Base-by-base conservation (phyloP, 2,797 vertebrate species). In the Pempheris klunzingeri region DNA sequence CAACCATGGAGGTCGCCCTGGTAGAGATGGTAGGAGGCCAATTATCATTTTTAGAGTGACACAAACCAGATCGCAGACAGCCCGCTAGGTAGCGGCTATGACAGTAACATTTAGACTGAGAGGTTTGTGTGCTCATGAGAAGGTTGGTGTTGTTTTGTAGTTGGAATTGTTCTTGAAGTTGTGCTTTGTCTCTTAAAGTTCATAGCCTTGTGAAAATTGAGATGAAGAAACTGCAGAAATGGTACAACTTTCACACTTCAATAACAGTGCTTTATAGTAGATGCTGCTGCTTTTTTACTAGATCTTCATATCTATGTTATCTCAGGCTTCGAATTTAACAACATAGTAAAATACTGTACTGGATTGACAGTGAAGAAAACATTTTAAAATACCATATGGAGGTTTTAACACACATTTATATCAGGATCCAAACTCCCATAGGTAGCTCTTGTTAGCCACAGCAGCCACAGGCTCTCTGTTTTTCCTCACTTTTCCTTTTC, bases 401-500 rank as follows among this genome's bases (percentile, higher is more conserved):
- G 39, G 26, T 34, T 71, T 68, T 13, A 38, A 57, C 14, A 38
- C 17, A 57, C 14, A 71, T 61, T 67, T 47, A 30, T 28, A 50
- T 44, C 18, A 36, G 39, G 39, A 78, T 53, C 54, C 69, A 47
- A 63, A 46, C 63, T 32, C 8, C 36, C 70, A 9, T 32, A 55
- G 26, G 44, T 61, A 64, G 28, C 38, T 67, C 26, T 22, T 59
- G 17, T 69, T 54, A 49, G 59, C 70, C 30, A 41, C 71, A 80
- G 54, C 32, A 65, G 36, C 30, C 62, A 32, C 73, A 54, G 53
- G 32, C 6, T 1, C 28, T 74, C 66, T 87, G 87, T 90, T 92
- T 88, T 84, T 64, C 74, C 60, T 85, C 62, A 76, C 81, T 77
- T 80, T 74, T 85, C 72, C 54, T 77, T 80, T 87, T 63, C 81